These are phyloP conservation scores for Aplodontia rufa DNA, from an alignment of 2,113 vertebrate genomes.

Conservation along the genomic window DNA sequence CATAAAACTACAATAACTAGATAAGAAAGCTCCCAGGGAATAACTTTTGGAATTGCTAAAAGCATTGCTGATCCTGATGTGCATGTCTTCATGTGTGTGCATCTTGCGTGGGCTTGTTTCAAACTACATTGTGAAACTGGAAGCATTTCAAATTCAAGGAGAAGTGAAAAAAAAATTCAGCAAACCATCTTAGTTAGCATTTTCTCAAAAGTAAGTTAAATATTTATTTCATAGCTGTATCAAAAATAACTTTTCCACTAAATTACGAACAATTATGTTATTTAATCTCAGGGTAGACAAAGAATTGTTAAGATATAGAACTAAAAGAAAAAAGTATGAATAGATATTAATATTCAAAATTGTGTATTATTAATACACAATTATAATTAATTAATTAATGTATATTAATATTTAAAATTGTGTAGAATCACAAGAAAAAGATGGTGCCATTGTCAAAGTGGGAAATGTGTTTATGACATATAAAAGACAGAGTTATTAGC, in stretches of 20 bases:
- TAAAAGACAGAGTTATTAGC: background rate
- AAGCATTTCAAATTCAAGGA: background rate
- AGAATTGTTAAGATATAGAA: background rate
- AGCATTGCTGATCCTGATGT: background rate
- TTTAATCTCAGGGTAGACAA: background rate
- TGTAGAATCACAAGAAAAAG: background rate
- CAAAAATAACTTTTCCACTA: background rate
- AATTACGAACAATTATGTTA: background rate
- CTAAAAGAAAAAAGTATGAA: background rate
- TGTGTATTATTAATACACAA: no score
- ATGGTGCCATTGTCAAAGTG: background rate
- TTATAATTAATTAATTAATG: no score
- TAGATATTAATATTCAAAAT: background rate
- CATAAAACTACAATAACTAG: background rate
- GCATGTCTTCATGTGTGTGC: no score
- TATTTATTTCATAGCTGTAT: background rate
- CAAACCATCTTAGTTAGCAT: background rate
- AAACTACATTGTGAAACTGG: background rate
- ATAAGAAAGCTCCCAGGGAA: accelerated
- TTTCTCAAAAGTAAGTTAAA: background rate
- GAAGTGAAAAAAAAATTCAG: background rate
- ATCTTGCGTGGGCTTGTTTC: background rate
- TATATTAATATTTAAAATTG: background rate
- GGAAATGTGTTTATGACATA: background rate
- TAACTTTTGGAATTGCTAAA: background rate